phyloP scores from a whole-genome alignment of 2,113 vertebrate species.

The Melanotaenia duboulayi region DNA sequence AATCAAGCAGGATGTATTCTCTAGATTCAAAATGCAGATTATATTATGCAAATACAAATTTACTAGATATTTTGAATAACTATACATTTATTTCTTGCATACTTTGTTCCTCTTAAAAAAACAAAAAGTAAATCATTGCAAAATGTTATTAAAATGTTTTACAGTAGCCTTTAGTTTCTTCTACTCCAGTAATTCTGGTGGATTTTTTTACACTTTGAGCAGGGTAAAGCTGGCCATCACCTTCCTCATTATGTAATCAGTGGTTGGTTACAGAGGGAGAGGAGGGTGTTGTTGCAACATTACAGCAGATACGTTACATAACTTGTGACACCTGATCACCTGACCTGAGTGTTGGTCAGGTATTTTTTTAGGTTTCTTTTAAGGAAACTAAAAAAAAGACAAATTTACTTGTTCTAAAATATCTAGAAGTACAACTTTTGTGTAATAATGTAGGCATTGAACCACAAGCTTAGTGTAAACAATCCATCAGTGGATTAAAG shows the following conservation, averaged over 20 bases:
- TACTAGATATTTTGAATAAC: no score
- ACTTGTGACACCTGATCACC: background rate
- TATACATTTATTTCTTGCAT: no score
- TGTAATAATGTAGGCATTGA: background rate
- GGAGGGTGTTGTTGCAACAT: conserved; percentile 27
- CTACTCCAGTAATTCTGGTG: no score
- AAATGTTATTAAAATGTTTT: no score
- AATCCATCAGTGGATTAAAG: background rate
- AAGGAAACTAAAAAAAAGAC: background rate
- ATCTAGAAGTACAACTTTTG: background rate
- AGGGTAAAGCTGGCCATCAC: conserved; percentile 19
- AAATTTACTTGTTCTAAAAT: background rate
- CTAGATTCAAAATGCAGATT: no score
- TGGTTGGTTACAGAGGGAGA: conserved; percentile 26
- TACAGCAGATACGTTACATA: conserved; percentile 17
- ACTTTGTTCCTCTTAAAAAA: no score
- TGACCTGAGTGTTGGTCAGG: background rate
- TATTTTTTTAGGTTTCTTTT: background rate
- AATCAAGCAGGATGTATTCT: no score
- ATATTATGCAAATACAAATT: no score
- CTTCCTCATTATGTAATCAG: conserved; percentile 37
- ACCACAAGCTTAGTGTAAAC: background rate
- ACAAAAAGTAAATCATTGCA: no score
- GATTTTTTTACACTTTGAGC: background rate
- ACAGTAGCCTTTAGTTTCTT: no score